These are phyloP conservation scores for Dinocampus coccinellae DNA, from an alignment of 2,888 invertebrate species.

Conservation along the genomic window DNA sequence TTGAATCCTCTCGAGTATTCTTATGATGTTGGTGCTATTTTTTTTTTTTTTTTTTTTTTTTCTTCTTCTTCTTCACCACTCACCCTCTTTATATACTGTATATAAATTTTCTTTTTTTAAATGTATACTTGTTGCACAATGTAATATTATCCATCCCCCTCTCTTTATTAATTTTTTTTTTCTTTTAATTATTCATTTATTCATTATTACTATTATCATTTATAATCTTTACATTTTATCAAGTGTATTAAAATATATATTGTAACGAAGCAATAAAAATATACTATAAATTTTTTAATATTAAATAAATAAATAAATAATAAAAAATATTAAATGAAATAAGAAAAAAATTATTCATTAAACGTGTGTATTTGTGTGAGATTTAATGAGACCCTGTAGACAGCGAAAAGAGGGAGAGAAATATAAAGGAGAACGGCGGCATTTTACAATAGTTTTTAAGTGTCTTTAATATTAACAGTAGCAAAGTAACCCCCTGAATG, in stretches of 20 bases:
- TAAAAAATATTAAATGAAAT: too few species aligned
- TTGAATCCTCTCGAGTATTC: slow-evolving; percentile 61
- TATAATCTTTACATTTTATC: too few species aligned
- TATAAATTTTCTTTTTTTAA: too few species aligned
- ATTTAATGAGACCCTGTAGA: slow-evolving; percentile 50
- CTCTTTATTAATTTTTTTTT: slow-evolving; percentile 44
- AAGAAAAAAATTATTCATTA: too few species aligned
- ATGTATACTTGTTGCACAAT: slow-evolving; percentile 67
- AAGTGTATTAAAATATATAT: slow-evolving; percentile 60
- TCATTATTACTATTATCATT: too few species aligned
- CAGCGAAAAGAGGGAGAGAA: background rate
- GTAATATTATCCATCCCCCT: slow-evolving; percentile 66
- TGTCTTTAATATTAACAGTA: slow-evolving; percentile 56
- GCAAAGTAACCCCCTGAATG: slow-evolving; percentile 55
- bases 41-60: background rate
- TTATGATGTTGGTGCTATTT: slow-evolving; percentile 59
- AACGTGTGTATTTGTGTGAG: background rate
- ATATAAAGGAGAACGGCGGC: slow-evolving; percentile 36
- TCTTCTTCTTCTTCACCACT: too few species aligned
- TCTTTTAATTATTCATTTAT: too few species aligned
- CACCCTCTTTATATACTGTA: too few species aligned
- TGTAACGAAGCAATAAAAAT: slow-evolving; percentile 49
- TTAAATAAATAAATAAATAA: too few species aligned
- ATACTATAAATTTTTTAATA: slow-evolving; percentile 44
- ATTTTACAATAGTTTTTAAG: slow-evolving; percentile 60